These are phyloP conservation scores for Neotoma lepida DNA, from an alignment of 2,113 vertebrate genomes.

Conservation along the genomic window DNA sequence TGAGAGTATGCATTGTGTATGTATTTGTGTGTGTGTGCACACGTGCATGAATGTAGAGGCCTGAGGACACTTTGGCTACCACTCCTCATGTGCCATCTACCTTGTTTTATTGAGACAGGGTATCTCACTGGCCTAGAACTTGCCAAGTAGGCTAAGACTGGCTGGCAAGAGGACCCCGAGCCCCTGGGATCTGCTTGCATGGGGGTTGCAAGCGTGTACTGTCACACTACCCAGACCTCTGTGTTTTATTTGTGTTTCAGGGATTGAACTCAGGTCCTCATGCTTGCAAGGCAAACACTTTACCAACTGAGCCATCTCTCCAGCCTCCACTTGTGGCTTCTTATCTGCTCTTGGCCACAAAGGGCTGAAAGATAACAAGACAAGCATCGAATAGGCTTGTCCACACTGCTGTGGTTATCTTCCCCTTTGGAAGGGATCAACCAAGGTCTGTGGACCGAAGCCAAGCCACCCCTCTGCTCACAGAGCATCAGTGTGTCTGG, in stretches of 20 bases:
- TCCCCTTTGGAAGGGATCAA: background rate
- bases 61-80: background rate
- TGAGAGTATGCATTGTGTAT: background rate
- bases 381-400: accelerated
- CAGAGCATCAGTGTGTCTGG: background rate
- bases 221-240: background rate
- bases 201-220: background rate
- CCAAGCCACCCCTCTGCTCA: background rate
- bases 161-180: background rate
- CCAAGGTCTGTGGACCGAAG: accelerated
- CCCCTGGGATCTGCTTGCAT: background rate
- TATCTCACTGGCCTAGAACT: background rate
- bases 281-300: background rate
- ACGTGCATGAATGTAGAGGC: accelerated
- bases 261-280: background rate
- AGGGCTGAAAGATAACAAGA: background rate
- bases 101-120: background rate
- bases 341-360: background rate
- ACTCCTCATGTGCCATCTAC: background rate
- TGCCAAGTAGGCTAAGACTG: background rate
- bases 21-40: background rate
- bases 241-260: too few species aligned
- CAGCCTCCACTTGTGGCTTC: background rate
- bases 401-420: accelerated
- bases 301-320: background rate